These are phyloP conservation scores for Ailuropoda melanoleuca DNA, from an alignment of 2,113 vertebrate genomes.

Conservation along the genomic window DNA sequence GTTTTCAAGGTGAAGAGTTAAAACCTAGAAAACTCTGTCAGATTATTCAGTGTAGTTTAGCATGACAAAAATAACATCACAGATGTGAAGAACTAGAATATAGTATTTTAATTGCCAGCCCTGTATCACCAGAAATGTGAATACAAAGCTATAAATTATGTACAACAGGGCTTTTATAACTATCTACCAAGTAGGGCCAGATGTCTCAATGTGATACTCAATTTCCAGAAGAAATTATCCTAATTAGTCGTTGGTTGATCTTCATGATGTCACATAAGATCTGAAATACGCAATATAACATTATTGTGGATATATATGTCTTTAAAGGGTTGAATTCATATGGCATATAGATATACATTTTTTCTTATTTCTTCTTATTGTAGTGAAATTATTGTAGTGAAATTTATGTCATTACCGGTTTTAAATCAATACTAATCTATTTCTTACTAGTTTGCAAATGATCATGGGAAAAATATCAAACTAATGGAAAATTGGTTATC, in stretches of 20 bases:
- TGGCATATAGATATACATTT: background rate
- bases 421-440: background rate
- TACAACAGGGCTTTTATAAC: background rate
- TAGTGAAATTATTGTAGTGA: background rate
- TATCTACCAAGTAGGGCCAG: background rate
- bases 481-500: background rate
- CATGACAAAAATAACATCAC: background rate
- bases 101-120: background rate
- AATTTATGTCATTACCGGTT: background rate
- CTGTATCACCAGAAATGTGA: background rate
- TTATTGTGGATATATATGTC: background rate
- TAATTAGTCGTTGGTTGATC: background rate
- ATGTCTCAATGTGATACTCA: background rate
- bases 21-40: background rate
- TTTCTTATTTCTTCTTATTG: too few relatives aligned
- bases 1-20: background rate
- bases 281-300: background rate
- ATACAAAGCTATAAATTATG: background rate
- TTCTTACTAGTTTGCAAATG: background rate
- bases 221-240: background rate
- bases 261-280: background rate
- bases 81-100: background rate
- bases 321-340: background rate
- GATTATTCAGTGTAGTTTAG: background rate
- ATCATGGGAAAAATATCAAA: background rate